Base-by-base conservation (phyloP, 2,113 vertebrate species). In the Aldabrachelys gigantea region DNA sequence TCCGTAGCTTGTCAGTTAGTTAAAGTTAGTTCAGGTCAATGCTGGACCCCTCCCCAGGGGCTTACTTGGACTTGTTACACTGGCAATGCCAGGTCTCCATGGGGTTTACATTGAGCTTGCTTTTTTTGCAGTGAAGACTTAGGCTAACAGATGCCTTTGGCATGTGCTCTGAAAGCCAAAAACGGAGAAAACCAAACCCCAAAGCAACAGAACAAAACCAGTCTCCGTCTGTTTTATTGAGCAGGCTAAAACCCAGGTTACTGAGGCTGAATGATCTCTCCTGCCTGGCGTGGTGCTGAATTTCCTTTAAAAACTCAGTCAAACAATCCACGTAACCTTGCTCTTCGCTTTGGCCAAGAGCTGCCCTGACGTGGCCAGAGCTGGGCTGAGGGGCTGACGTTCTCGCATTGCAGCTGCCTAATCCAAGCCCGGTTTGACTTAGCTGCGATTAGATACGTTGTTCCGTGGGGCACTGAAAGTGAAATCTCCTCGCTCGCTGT, bases 211-310 rank as follows among this genome's bases (percentile, higher is more conserved):
- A 35, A 35, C 62, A 65, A 35, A 65, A 8, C 62, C 62, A 35
- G 4, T 17, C 62, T 31, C 62, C 14, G 41, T 75, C 38, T 38
- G 38, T 72, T 17, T 5, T 10, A 38, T 5, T 72, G 17, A 72
- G 5, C 21, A 21, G 35, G 21, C 27, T 31, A 62, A 62, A 62
- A 31, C 25, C 59, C 59, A 31, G 29, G 59, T 62, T 25, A 16
- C 27, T 65, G 62, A 35, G 16, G 62, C 10, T 75, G 38, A 25
- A 11, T 5, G 8, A 25, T 38, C 72, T 25, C 72, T 41, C 38
- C 38, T 75, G 19, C 38, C 72, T 24, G 62, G 13, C 4, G 10
- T 44, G 31, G 3, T 0, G 11, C 0, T 12, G 65, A n/a, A 5
- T 50, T 5, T 14, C 8, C 25, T 1, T 10, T 3, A 80, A 54